Conservation (phyloP, 1,140 invertebrate species). For the Cotesia chilonis region DNA sequence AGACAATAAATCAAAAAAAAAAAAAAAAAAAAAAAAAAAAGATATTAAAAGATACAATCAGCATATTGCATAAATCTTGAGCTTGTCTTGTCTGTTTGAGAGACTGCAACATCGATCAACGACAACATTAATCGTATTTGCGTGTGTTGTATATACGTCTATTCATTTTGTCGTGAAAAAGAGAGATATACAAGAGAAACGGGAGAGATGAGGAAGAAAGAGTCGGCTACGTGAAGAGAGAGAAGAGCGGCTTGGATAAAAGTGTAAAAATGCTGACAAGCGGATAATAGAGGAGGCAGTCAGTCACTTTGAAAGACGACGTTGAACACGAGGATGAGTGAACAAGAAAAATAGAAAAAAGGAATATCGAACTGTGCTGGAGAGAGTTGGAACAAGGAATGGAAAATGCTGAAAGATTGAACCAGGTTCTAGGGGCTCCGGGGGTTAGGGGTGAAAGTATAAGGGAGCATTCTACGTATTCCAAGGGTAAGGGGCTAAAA, state of each 20-base stretch:
- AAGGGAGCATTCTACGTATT: not conserved
- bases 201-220: slow-evolving; percentile 5
- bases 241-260: slow-evolving; percentile 53
- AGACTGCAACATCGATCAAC: slow-evolving; percentile 38
- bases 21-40: slow-evolving; percentile 6
- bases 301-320: slow-evolving; percentile 66
- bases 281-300: slow-evolving; percentile 67
- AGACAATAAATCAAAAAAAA: slow-evolving; percentile 4
- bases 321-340: slow-evolving; percentile 55
- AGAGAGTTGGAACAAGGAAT: slow-evolving; percentile 22
- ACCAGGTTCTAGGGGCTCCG: not conserved
- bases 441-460: not conserved
- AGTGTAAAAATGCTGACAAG: slow-evolving; percentile 68
- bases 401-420: not conserved
- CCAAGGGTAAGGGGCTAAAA: slow-evolving; percentile 1
- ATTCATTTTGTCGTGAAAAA: not conserved
- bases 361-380: not conserved
- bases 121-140: slow-evolving; percentile 43
- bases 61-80: slow-evolving; percentile 5
- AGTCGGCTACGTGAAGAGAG: slow-evolving; percentile 13
- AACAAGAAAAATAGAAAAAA: slow-evolving; percentile 23
- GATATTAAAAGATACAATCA: slow-evolving; percentile 26
- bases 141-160: slow-evolving; percentile 8
- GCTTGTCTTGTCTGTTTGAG: slow-evolving; percentile 31
- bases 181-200: not conserved